phyloP scores from a whole-genome alignment of 35 echinoderm and acorn worm species.

The Acanthaster planci region DNA sequence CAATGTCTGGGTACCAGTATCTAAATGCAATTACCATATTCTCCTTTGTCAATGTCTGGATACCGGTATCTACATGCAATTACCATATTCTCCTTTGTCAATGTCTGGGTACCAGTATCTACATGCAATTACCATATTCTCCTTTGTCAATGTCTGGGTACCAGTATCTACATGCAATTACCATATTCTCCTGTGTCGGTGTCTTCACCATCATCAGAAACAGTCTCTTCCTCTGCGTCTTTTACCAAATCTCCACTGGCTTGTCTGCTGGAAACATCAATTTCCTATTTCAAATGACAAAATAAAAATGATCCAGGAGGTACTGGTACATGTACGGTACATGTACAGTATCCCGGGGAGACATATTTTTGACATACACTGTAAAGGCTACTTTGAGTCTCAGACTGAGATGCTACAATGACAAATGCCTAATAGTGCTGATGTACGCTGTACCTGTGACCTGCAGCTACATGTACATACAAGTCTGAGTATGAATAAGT shows the following conservation, averaged over 20 bases:
- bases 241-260: background rate
- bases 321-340: background rate
- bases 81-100: background rate
- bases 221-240: conserved; percentile 12
- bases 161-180: background rate
- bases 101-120: background rate
- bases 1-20: background rate
- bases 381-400: too few species aligned
- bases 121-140: background rate
- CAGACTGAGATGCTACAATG: too few species aligned
- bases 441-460: too few species aligned
- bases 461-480: too few species aligned
- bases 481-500: too few species aligned
- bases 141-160: background rate
- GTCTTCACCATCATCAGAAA: background rate
- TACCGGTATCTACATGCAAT: background rate
- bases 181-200: conserved; percentile 37
- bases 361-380: too few species aligned
- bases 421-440: too few species aligned
- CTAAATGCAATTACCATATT: background rate
- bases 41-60: background rate
- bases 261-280: conserved; percentile 42
- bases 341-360: too few species aligned
- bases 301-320: background rate
- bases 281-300: background rate